Evolutionary conservation across 2,888 invertebrate genomes (phyloP).

Genomic region (Oeneis ivallda): DNA sequence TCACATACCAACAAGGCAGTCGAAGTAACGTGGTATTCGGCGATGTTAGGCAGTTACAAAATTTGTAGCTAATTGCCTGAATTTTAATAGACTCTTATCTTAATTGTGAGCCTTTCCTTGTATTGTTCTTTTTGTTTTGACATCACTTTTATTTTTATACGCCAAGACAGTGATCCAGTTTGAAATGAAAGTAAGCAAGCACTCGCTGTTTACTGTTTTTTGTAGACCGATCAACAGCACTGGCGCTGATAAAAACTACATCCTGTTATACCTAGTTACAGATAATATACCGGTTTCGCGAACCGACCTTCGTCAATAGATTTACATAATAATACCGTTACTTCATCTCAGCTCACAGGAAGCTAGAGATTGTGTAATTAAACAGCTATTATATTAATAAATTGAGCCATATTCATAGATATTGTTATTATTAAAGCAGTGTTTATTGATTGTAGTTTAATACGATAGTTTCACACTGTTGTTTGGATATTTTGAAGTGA

Average conservation of each 20-base stretch:
- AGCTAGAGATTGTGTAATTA: conserved; percentile 19
- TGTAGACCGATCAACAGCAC: conserved; percentile 41
- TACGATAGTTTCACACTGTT: background rate
- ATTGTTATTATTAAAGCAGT: background rate
- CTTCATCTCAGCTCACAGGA: conserved; percentile 36
- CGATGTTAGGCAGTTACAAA: background rate
- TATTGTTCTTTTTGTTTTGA: conserved; percentile 23
- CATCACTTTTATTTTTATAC: conserved; percentile 30
- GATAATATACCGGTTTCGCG: conserved; percentile 53
- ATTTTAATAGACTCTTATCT: conserved; percentile 5
- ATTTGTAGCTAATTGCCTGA: background rate
- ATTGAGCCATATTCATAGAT: conserved; percentile 17
- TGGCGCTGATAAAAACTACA: conserved; percentile 50
- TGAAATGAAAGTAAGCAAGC: conserved; percentile 41
- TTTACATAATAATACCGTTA: conserved; percentile 46
- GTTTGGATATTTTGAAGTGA: background rate
- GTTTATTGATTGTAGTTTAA: conserved; percentile 1
- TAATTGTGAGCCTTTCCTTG: conserved; percentile 19
- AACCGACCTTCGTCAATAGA: conserved; percentile 57
- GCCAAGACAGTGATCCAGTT: conserved; percentile 37
- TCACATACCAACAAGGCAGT: too few relatives aligned
- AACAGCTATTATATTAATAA: conserved; percentile 22
- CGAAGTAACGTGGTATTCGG: too few relatives aligned
- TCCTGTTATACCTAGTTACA: conserved; percentile 49
- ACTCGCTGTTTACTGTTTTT: conserved; percentile 61